A percentile compares a stretch with the other conserved stretches of the same genome.
Evolutionary conservation across 2,113 vertebrate species (phyloP).

Genomic region (Erythrolamprus reginae): DNA sequence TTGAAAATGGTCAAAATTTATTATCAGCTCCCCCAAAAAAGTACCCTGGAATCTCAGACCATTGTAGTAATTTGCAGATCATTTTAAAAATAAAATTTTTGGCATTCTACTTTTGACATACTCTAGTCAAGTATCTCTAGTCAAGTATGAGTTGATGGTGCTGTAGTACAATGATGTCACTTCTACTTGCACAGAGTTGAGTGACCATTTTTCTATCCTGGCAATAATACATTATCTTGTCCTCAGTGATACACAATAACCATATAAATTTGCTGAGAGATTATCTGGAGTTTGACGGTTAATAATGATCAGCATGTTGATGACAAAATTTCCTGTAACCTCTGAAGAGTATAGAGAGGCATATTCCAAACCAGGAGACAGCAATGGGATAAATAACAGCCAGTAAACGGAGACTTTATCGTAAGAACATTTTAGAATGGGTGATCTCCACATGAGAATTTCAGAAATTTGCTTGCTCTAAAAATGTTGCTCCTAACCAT

Average conservation of each 20-base stretch:
- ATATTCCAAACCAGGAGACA: neutral
- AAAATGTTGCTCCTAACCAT: neutral
- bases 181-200: neutral
- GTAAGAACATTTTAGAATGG: neutral
- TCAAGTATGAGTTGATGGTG: neutral
- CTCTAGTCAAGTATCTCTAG: too few relatives aligned
- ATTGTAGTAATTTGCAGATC: neutral
- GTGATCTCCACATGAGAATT: neutral
- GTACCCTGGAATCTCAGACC: neutral
- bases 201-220: neutral
- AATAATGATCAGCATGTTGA: neutral
- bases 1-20: neutral
- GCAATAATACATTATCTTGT: neutral
- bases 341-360: neutral
- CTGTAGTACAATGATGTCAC: neutral
- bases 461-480: neutral
- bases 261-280: too few relatives aligned
- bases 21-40: neutral
- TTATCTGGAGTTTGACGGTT: neutral
- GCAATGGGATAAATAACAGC: neutral
- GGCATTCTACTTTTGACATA: neutral
- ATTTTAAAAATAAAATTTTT: neutral
- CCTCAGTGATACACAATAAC: neutral
- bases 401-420: neutral
- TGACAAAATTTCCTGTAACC: neutral